Evolutionary conservation across 1,140 invertebrate genomes (phyloP).

Genomic region (Manduca sexta): DNA sequence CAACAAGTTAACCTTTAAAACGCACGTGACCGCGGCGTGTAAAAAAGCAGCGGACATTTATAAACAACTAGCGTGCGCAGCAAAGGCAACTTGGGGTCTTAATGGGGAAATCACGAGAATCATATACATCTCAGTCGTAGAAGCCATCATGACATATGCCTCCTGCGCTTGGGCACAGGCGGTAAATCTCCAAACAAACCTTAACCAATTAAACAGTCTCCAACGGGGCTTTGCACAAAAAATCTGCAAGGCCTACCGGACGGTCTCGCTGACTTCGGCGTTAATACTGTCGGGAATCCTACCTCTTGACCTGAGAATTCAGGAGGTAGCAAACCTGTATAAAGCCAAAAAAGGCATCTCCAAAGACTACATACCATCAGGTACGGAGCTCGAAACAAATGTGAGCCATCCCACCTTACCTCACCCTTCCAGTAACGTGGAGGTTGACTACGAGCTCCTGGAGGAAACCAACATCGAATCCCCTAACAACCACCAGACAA

Average conservation of each 20-base stretch:
- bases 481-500: background rate
- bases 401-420: background rate
- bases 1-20: conserved; percentile 10
- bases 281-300: conserved; percentile 12
- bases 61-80: background rate
- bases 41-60: conserved; percentile 1
- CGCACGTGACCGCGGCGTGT: conserved; percentile 8
- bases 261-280: conserved; percentile 11
- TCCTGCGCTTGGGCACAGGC: background rate
- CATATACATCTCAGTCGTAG: background rate
- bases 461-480: conserved; percentile 4
- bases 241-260: conserved; percentile 15
- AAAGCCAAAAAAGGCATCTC: conserved; percentile 12
- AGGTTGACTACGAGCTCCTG: conserved; percentile 6
- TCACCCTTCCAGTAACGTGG: conserved; percentile 2
- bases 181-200: background rate
- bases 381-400: background rate
- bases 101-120: background rate
- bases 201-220: background rate
- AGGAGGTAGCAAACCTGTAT: conserved; percentile 14
- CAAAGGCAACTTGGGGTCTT: background rate
- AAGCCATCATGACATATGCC: background rate
- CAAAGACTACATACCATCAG: conserved; percentile 9
- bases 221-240: conserved; percentile 20
- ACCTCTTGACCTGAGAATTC: conserved; percentile 18